Conservation (phyloP, 2,888 invertebrate species). For the Lutraria lutraria region DNA sequence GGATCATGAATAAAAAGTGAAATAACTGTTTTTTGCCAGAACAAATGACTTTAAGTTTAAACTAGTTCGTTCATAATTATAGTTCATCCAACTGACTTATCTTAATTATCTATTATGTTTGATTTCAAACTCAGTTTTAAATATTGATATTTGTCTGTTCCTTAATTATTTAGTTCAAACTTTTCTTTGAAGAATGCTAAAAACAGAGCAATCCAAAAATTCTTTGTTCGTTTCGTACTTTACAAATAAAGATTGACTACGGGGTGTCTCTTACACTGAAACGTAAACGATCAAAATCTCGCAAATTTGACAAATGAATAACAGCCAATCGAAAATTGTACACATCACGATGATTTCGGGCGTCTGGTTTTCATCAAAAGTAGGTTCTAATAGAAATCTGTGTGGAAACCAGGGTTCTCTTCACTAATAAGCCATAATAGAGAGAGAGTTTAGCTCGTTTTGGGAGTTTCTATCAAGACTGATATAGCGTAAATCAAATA, state of each 20-base stretch:
- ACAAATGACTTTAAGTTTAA: no score
- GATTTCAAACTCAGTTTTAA: no score
- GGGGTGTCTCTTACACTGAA: neutral
- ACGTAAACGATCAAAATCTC: constrained; percentile 9
- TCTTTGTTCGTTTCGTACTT: neutral
- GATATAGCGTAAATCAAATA: constrained; percentile 70
- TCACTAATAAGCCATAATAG: constrained; percentile 53
- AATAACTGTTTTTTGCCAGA: no score
- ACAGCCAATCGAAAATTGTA: constrained; percentile 40
- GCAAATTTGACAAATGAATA: constrained; percentile 66
- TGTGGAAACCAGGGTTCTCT: constrained; percentile 49
- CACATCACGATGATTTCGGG: constrained; percentile 48
- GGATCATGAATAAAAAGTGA: no score
- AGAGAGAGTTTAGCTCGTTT: constrained; percentile 37
- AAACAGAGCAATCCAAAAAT: no score
- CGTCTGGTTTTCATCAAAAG: constrained; percentile 62
- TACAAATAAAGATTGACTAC: neutral
- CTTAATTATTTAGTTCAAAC: no score
- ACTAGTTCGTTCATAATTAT: no score
- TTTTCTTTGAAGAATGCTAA: no score
- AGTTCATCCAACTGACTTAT: no score
- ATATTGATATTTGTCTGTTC: no score
- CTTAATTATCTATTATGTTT: no score
- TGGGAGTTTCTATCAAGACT: constrained; percentile 40
- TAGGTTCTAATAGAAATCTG: constrained; percentile 49